Conservation (phyloP, 2,797 vertebrate genomes). For the Triplophysa bombifrons region DNA sequence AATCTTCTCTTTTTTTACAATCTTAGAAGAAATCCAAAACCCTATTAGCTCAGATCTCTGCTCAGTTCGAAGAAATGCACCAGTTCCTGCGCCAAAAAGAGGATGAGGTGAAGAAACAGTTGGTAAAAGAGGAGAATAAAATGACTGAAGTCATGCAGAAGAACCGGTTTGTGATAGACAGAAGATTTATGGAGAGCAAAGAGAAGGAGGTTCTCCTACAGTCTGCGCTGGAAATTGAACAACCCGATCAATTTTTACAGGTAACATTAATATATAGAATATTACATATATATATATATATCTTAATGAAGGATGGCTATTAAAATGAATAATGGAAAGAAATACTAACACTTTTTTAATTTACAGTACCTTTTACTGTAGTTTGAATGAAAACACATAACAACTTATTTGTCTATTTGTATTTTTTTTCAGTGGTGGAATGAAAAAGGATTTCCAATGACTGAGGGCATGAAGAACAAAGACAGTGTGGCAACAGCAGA, state of each 20-base stretch:
- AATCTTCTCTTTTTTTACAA: not conserved
- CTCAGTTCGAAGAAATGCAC: conserved; percentile 50
- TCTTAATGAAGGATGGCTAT: not conserved
- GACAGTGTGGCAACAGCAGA: not conserved
- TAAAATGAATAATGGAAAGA: not conserved
- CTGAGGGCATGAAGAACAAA: conserved; percentile 42
- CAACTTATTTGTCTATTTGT: not conserved
- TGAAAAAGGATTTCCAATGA: conserved; percentile 46
- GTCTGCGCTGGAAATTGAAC: conserved; percentile 29
- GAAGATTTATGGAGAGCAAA: conserved; percentile 13
- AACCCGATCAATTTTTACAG: conserved; percentile 42
- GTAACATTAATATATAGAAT: not conserved
- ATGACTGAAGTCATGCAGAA: conserved; percentile 21
- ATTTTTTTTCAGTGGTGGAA: conserved; percentile 50
- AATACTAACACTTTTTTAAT: not conserved
- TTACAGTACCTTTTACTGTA: conserved; percentile 7
- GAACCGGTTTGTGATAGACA: conserved; percentile 30
- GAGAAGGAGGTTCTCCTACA: conserved; percentile 17
- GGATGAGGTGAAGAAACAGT: conserved; percentile 37
- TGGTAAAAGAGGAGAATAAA: not conserved
- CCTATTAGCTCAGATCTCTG: conserved; percentile 27
- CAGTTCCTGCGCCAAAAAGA: conserved; percentile 43
- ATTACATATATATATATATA: not conserved
- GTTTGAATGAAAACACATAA: conserved; percentile 4
- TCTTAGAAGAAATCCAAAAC: conserved; percentile 30